These are phyloP conservation scores for Emmelina monodactyla DNA, from an alignment of 2,888 invertebrate genomes.

Conservation along the genomic window DNA sequence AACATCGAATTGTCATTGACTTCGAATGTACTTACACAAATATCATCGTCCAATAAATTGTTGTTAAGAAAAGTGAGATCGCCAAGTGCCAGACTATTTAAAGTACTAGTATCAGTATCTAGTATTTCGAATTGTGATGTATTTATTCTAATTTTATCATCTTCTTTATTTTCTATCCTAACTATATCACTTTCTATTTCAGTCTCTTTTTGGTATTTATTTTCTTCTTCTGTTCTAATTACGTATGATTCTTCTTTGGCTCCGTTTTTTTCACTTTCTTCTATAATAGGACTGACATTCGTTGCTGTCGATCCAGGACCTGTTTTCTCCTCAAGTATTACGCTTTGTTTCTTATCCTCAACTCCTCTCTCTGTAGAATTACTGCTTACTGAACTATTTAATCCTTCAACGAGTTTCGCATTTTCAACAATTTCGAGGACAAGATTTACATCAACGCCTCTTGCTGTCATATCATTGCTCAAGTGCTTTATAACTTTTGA, in stretches of 20 bases:
- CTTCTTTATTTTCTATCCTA: constrained; percentile 2
- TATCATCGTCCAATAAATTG: constrained; percentile 2
- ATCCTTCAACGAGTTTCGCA: constrained; percentile 2
- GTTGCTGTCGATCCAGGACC: constrained; percentile 1
- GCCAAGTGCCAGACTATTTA: constrained; percentile 2
- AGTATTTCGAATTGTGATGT: constrained; percentile 2
- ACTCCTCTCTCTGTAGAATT: constrained; percentile 1
- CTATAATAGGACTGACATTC: constrained; percentile 2
- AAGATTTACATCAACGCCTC: constrained; percentile 2
- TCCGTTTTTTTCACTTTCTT: constrained; percentile 2
- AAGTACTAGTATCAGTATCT: constrained; percentile 2
- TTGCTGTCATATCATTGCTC: constrained; percentile 1
- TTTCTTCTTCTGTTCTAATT: constrained; percentile 2
- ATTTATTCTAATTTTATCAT: constrained; percentile 1
- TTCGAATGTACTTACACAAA: constrained; percentile 2
- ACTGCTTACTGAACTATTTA: constrained; percentile 3
- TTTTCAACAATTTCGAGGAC: constrained; percentile 2
- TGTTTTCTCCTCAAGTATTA: constrained; percentile 1
- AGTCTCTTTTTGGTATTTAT: neutral
- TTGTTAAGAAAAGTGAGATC: constrained; percentile 2
- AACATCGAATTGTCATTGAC: constrained; percentile 2
- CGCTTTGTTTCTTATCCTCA: constrained; percentile 1
- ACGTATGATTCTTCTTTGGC: constrained; percentile 3
- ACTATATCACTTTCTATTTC: constrained; percentile 2
- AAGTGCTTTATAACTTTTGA: constrained; percentile 3